Evolutionary conservation across 2,797 vertebrate genomes (phyloP).

Genomic region (Epinephelus coioides): DNA sequence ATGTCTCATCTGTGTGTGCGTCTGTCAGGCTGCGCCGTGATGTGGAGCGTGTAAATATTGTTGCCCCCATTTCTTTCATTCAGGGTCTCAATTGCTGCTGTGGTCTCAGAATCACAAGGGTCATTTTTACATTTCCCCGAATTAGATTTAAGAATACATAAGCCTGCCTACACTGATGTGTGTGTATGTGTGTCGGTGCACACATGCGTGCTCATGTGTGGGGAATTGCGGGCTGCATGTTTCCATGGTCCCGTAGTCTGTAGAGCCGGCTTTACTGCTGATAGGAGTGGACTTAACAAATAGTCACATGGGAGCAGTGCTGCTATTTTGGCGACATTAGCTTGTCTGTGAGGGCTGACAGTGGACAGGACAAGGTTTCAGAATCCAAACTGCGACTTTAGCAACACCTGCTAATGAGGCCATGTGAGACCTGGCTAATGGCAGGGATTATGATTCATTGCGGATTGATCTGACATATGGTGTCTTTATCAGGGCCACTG

Average conservation of each 20-base stretch:
- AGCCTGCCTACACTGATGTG: slow-evolving; percentile 32
- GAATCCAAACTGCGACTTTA: slow-evolving; percentile 70
- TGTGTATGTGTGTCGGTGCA: slow-evolving; percentile 14
- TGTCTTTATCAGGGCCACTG: slow-evolving; percentile 34
- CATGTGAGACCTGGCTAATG: slow-evolving; percentile 72
- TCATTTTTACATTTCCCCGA: slow-evolving; percentile 88
- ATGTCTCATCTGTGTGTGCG: slow-evolving; percentile 23
- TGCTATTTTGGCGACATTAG: slow-evolving; percentile 82
- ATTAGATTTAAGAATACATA: slow-evolving; percentile 80
- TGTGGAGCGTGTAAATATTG: slow-evolving; percentile 37
- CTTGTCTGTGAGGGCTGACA: slow-evolving; percentile 57
- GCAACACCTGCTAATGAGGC: slow-evolving; percentile 82
- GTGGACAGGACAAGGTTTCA: slow-evolving; percentile 65
- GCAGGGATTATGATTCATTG: slow-evolving; percentile 74
- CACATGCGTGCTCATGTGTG: slow-evolving; percentile 32
- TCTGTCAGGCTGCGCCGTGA: slow-evolving; percentile 19
- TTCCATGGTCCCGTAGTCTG: slow-evolving; percentile 73
- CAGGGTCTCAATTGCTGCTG: slow-evolving; percentile 59
- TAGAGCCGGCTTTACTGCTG: slow-evolving; percentile 84
- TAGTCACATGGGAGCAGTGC: slow-evolving; percentile 84
- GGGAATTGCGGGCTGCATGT: slow-evolving; percentile 71
- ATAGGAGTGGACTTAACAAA: slow-evolving; percentile 87
- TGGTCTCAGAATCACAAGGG: slow-evolving; percentile 82
- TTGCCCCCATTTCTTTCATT: slow-evolving; percentile 69
- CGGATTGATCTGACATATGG: slow-evolving; percentile 68